Base-by-base conservation (phyloP, 2,888 invertebrate genomes). In the Nemotelus nigrinus region DNA sequence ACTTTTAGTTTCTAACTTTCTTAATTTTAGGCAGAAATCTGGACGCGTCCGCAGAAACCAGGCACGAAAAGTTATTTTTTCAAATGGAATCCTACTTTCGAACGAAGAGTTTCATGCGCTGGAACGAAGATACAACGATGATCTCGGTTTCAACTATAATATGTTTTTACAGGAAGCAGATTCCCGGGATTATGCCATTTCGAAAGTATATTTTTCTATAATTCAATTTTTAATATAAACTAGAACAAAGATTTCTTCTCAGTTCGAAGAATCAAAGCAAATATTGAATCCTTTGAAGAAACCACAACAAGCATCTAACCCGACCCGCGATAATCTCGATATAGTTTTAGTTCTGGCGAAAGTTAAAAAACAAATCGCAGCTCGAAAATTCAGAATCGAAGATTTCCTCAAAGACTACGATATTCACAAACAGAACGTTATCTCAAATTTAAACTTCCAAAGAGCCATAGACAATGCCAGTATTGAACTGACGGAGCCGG, bases 91-190 rank as follows among this genome's bases (percentile, higher is more conserved):
- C 83, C 87, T 93, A 79, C 88, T 92, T 5, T 89, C 92, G 0
- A 88, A 89, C 67, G 89, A 90, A 82, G 94, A 94, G 83, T 85
- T 93, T 76, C 90, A 90, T 77, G 91, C 93, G 39, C 88, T 95
- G 65, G 92, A 93, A 84, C 89, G 89, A 82, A 89, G 93, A 80
- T 94, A 93, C 87, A 90, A 91, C 79, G 92, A 94, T 84, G 92
- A 93, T 83, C 86, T 91, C 83, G 94, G 94, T 43, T 94, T 95
- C 85, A 92, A 91, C 88, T 95, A 94, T 84, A 88, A 89, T 79
- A 89, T 89, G 81, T 91, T 95, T 81, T 86, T 94, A 75, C 89
- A 90, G 77, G 93, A 94, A 86, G 90, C 81, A 3, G 87, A 87
- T 82, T 86, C 86, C 2, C 83, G 84, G 0, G 85, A 86, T 78